A percentile compares a stretch with the other conserved stretches of the same genome.
phyloP scores from a whole-genome alignment of 2,888 invertebrate species.

The Nudaria mundana region DNA sequence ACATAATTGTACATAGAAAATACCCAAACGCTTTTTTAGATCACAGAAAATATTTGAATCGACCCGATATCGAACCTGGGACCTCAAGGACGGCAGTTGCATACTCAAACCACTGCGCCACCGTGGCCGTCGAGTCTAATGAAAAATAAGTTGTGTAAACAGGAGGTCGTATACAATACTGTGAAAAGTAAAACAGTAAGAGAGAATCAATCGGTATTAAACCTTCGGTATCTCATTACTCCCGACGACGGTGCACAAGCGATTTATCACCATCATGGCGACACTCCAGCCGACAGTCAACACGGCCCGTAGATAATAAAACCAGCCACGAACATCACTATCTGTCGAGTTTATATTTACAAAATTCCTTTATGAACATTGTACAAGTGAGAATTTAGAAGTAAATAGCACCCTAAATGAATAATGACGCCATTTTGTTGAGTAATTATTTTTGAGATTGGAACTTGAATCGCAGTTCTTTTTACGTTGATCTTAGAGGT shows the following conservation, averaged over 20 bases:
- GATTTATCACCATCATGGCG: constrained; percentile 52
- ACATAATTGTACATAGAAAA: too few relatives aligned
- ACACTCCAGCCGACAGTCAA: constrained; percentile 39
- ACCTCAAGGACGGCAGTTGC: too few relatives aligned
- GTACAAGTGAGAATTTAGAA: constrained; percentile 21
- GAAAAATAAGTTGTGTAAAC: too few relatives aligned
- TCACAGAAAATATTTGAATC: too few relatives aligned
- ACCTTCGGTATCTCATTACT: constrained; percentile 39
- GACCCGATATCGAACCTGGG: too few relatives aligned
- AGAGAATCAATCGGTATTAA: constrained; percentile 34
- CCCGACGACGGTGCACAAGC: constrained; percentile 35
- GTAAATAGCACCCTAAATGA: constrained; percentile 8
- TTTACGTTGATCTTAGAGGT: background rate
- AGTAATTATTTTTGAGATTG: constrained; percentile 6
- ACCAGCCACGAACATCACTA: constrained; percentile 43
- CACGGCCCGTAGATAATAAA: constrained; percentile 49
- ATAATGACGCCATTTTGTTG: constrained; percentile 6
- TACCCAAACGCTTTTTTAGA: too few relatives aligned
- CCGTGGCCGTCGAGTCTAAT: too few relatives aligned
- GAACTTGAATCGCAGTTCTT: background rate
- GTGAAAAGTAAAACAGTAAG: constrained; percentile 28
- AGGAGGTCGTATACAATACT: constrained; percentile 24
- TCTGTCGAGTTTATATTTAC: constrained; percentile 39
- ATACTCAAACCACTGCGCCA: too few relatives aligned
- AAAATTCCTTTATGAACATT: constrained; percentile 28